Evolutionary conservation across 2,888 invertebrate species (phyloP), one percentile per base, ranked within the genome.

Genomic region (Lampropteryx suffumata): DNA sequence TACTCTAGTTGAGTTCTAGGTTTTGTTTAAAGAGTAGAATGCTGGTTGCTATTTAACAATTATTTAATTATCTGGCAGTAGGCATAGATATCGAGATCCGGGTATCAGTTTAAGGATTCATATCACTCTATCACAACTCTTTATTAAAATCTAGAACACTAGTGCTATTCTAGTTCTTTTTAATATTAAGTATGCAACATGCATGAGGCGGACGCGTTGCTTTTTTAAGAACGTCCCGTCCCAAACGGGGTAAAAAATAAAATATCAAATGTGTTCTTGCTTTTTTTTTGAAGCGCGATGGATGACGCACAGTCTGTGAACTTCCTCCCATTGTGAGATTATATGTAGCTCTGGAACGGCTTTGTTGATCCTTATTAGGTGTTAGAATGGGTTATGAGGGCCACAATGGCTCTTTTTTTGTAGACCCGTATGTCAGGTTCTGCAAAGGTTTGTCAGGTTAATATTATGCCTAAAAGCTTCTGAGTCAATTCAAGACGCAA

Each of bases 271-370:
- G 69, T 67, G 67, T 63, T 58, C 73, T 71, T 64, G 65, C 64
- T 51, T 51, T 61, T 72, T 70, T 73, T 79, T 75, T 54, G 61
- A 62, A 57, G 55, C 60, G 57, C 66, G 74, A 83, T 88, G 87
- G 74, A 84, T 88, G 87, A 89, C 85, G 86, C 88, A 87, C 81
- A 70, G 76, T 77, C 78, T 82, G 83, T 79, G 83, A 81, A 86
- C 88, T 88, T 88, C 88, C 87, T 88, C 64, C 83, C 86, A 87
- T 88, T 89, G 88, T 89, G 84, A 80, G 81, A 84, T n/a, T n/a
- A n/a, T 82, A 71, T 67, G 65, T 64, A 69, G 34, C 52, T 54
- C 59, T 54, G 59, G 56, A 58, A 52, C 57, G 50, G 52, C 55
- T 59, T 61, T 62, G 59, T 62, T 57, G 50, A 30, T 59, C 57